These are phyloP conservation scores for Catagonus wagneri DNA, from an alignment of 2,113 vertebrate genomes.

Conservation along the genomic window DNA sequence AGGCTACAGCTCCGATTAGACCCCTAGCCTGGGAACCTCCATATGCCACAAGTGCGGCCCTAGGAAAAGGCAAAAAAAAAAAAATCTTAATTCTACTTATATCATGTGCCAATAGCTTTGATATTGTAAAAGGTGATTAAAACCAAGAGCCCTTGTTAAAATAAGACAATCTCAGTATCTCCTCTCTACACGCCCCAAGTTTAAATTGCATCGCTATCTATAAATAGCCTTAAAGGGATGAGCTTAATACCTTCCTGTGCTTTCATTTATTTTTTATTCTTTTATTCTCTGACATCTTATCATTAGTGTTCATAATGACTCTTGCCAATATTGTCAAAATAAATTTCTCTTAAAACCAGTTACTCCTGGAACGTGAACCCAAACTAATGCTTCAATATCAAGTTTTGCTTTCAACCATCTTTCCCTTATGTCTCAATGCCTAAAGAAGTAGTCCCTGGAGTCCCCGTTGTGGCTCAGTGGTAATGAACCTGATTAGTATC, in stretches of 20 bases:
- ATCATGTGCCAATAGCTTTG: background rate
- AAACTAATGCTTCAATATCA: background rate
- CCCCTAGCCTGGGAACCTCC: no score
- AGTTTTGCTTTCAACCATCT: constrained; percentile 3
- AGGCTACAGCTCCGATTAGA: no score
- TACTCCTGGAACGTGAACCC: background rate
- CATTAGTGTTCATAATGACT: background rate
- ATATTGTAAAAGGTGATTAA: constrained; percentile 16
- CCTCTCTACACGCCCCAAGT: background rate
- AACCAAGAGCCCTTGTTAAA: background rate
- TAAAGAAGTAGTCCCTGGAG: background rate
- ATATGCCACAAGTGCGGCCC: no score
- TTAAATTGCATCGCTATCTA: background rate
- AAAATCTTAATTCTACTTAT: background rate
- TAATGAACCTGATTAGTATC: no score
- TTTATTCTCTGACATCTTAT: constrained; percentile 65
- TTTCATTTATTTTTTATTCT: constrained; percentile 62
- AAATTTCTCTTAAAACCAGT: constrained; percentile 46
- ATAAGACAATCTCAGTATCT: background rate
- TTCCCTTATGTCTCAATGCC: constrained; percentile 24
- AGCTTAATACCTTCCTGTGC: background rate
- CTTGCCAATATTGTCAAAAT: constrained; percentile 59
- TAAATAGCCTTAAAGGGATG: constrained; percentile 13
- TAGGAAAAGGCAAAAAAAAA: no score
- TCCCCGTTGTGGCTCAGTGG: no score